Evolutionary conservation across 2,113 vertebrate species (phyloP).

Genomic region (Copsychus sechellarum): DNA sequence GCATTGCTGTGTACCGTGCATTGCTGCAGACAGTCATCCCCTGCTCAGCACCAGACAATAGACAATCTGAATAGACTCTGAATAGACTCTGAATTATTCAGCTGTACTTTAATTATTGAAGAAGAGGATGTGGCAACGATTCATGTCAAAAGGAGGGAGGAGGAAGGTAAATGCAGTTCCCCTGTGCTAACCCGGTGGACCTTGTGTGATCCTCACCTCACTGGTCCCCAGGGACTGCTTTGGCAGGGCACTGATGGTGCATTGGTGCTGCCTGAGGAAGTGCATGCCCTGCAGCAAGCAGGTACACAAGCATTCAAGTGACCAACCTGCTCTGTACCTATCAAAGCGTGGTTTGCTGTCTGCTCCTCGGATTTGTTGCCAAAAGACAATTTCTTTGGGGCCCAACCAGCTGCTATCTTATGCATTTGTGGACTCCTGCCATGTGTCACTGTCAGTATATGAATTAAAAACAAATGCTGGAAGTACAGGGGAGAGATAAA

Average conservation of each 20-base stretch:
- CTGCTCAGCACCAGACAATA: background rate
- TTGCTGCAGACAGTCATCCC: background rate
- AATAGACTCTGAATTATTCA: slow-evolving; percentile 5
- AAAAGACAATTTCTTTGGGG: slow-evolving; percentile 16
- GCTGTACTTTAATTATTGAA: background rate
- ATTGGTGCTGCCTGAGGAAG: background rate
- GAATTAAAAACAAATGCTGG: slow-evolving; percentile 47
- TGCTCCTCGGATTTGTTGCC: background rate
- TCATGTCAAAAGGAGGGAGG: background rate
- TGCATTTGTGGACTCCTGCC: slow-evolving; percentile 14
- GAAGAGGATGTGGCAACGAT: background rate
- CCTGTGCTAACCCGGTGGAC: background rate
- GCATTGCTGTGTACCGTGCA: background rate
- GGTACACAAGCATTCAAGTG: background rate
- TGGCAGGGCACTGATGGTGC: background rate
- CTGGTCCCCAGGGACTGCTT: background rate
- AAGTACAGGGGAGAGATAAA: background rate
- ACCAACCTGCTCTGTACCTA: background rate
- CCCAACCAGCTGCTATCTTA: slow-evolving; percentile 10
- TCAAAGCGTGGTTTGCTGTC: background rate
- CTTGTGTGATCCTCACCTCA: background rate
- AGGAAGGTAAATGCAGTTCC: background rate
- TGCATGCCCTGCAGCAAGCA: background rate
- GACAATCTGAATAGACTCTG: background rate
- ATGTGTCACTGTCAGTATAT: slow-evolving; percentile 1